Evolutionary conservation across 2,797 vertebrate genomes (phyloP), one percentile per base, ranked within the genome.

Genomic region (Hydrophis major): DNA sequence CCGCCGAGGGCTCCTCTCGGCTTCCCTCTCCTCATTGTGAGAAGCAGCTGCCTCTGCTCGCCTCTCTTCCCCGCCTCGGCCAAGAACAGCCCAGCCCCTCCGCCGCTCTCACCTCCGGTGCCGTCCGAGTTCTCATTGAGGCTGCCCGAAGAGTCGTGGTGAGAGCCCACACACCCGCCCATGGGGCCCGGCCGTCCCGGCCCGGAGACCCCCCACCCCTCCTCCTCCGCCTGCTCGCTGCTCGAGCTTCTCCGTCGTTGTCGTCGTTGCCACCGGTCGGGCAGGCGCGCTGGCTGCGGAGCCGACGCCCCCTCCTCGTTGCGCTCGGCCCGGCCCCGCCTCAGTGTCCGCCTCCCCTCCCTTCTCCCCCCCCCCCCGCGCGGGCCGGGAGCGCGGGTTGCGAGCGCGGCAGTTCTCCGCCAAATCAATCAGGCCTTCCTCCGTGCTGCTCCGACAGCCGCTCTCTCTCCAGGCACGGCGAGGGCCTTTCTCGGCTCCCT

Each of bases 121-220:
- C 98, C 99, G 98, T 99, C 99, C 94, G 99, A 99, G 97, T 99
- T 99, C 97, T 99, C 99, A 98, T 99, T 99, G 96, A 99, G 98
- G 98, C 99, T 99, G 98, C 99, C 99, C 96, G 99, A 99, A 96
- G 99, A 99, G 97, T 99, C 99, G 98, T 99, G 99, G 97, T 99
- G 99, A 98, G 98, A 99, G 98, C 99, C 99, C 98, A 99, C 99
- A 98, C 99, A 99, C 98, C 99, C 99, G 98, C 99, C 99, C 99
- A 99, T 99, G 99, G 98, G 98, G 99, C 97, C 98, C 98, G 97
- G 98, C 95, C 97, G 97, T 96, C 98, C 97, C 97, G 97, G 90
- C 92, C 92, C 92, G 92, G 96, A 96, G 97, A 97, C 97, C 97
- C 96, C 96, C 90, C 94, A 4, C 61, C 27, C 61, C 61, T 12